Base-by-base conservation (phyloP, 2,888 invertebrate genomes). In the Schizaphis graminum region DNA sequence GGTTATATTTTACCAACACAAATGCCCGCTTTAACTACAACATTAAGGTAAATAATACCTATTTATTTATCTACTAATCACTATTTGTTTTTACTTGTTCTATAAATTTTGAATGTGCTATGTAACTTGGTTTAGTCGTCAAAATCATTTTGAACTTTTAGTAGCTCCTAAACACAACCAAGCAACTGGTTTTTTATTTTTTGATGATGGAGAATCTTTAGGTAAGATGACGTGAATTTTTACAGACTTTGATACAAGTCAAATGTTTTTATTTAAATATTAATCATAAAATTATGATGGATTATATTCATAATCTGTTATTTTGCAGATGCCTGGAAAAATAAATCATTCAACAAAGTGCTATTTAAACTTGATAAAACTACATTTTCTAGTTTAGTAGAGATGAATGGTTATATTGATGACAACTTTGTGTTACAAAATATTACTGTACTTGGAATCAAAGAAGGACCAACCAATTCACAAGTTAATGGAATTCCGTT, bases 1-100 rank as follows among this genome's bases (percentile, higher is more conserved):
- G 98, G 98, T 0, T 96, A 96, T 41, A 96, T 98, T 91, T 95
- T 98, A 57, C 97, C 98, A 0, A 96, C 96, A 89, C 98, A 98
- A 95, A 96, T 96, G 95, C 97, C 98, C 0, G 96, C 96, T 0
- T 95, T 95, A 88, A 97, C 97, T 3, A 98, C 98, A 0, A 77
- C 7, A 77, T 77, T 77, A 77, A 77, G 77, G 77, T 77, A 77
- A 7, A 77, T 21, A 35, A 77, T 21, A 77, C 8, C 1, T 41
- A 77, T 35, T 35, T 35, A 77, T 35, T 67, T 35, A 67, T 67
- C 21, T 35, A 35, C 67, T 67, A 67, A 16, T 35, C 16, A 77
- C 8, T 77, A 35, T 21, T 77, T 77, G 77, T 77, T 77, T 77
- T 77, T 35, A 35, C 21, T 67, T 77, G 35, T 77, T 77, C 35